phyloP scores from a whole-genome alignment of 2,797 vertebrate genomes.

The Halcyon leucocephala region DNA sequence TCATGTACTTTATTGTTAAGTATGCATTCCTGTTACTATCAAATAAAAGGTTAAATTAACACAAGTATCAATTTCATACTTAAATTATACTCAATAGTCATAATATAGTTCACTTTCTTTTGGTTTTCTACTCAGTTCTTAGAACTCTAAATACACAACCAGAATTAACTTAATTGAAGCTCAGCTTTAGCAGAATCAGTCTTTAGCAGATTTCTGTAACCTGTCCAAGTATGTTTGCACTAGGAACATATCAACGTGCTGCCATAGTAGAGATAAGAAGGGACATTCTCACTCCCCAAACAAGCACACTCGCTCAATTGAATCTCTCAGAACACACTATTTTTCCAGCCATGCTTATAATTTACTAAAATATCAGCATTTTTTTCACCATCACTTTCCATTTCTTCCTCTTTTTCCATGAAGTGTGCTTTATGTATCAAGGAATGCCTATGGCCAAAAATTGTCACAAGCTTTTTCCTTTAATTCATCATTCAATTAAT shows the following conservation, averaged over 20 bases:
- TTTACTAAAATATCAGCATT: not conserved
- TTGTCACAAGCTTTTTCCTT: constrained; percentile 12
- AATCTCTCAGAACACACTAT: not conserved
- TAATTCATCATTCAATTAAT: constrained; percentile 3
- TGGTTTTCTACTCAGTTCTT: not conserved
- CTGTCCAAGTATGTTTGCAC: not conserved
- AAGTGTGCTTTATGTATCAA: not conserved
- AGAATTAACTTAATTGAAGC: constrained; percentile 8
- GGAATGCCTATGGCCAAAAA: not conserved
- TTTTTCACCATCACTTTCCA: not conserved
- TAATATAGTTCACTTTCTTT: not conserved
- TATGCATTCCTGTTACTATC: not conserved
- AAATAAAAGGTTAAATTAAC: not conserved
- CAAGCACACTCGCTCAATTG: not conserved
- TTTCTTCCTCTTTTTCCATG: not conserved
- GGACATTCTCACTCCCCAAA: not conserved
- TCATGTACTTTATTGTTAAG: not conserved
- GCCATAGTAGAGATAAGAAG: not conserved
- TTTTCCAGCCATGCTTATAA: not conserved
- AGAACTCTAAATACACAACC: not conserved
- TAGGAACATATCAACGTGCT: not conserved
- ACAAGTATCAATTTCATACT: not conserved
- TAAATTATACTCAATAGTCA: not conserved
- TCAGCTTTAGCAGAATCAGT: not conserved
- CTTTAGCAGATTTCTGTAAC: constrained; percentile 30